Evolutionary conservation across 2,888 invertebrate genomes (phyloP).

Genomic region (Allygus modestus): DNA sequence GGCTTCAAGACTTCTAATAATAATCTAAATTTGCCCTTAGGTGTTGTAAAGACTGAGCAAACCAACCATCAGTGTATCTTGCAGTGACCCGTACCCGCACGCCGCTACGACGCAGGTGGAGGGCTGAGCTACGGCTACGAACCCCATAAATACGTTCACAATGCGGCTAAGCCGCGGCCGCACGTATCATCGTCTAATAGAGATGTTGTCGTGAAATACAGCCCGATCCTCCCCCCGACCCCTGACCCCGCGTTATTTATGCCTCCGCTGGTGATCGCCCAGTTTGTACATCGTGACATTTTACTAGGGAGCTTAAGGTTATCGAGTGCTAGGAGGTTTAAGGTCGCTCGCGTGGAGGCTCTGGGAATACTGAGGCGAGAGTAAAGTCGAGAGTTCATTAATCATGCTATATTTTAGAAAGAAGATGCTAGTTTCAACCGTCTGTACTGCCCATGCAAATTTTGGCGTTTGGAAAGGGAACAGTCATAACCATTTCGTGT

Average conservation of each 20-base stretch:
- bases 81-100: not conserved
- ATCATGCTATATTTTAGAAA: too few relatives aligned
- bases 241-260: slow-evolving; percentile 33
- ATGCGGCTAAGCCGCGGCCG: slow-evolving; percentile 29
- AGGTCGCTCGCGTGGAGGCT: too few relatives aligned
- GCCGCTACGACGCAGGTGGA: not conserved
- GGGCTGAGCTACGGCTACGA: not conserved
- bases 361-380: too few relatives aligned
- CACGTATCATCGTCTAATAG: slow-evolving; percentile 54
- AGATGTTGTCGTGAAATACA: slow-evolving; percentile 59
- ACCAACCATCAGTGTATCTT: too few relatives aligned
- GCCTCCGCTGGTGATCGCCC: slow-evolving; percentile 19
- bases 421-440: too few relatives aligned
- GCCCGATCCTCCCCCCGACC: slow-evolving; percentile 30
- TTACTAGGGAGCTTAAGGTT: slow-evolving; percentile 13
- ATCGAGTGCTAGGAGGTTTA: not conserved
- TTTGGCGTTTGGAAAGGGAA: too few relatives aligned
- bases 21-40: too few relatives aligned
- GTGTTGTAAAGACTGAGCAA: too few relatives aligned
- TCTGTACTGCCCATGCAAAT: too few relatives aligned
- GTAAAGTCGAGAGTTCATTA: too few relatives aligned
- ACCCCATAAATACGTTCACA: slow-evolving; percentile 48
- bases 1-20: too few relatives aligned
- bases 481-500: too few relatives aligned
- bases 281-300: slow-evolving; percentile 44